phyloP scores from a whole-genome alignment of 30 jellyfish, hydroid and myxozoan species.

The Catostylus mosaicus region DNA sequence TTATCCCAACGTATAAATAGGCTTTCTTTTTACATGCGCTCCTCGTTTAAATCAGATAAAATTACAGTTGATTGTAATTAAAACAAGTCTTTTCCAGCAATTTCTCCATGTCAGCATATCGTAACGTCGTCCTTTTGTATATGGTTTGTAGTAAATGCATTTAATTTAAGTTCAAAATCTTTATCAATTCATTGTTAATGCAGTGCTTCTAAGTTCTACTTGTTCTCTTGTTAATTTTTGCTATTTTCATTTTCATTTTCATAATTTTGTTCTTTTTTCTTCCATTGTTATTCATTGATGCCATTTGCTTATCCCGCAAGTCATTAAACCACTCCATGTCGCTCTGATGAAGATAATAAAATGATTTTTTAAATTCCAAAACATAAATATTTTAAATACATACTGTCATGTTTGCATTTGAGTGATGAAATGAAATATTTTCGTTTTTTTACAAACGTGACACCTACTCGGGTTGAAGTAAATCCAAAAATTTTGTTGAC shows the following conservation, averaged over 20 bases:
- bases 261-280: slow-evolving; percentile 16
- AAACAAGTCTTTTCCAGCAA: too few species aligned
- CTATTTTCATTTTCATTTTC: not conserved
- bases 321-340: slow-evolving; percentile 73
- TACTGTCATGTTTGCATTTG: not conserved
- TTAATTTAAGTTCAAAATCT: not conserved
- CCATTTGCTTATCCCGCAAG: slow-evolving; percentile 62
- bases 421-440: not conserved
- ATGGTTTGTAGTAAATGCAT: too few species aligned
- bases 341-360: slow-evolving; percentile 13
- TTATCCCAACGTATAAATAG: too few species aligned
- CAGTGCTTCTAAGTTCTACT: not conserved
- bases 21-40: too few species aligned
- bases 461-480: not conserved
- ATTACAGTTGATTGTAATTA: too few species aligned
- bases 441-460: not conserved
- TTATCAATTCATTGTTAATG: too few species aligned
- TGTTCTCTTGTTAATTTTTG: not conserved
- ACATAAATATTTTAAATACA: not conserved
- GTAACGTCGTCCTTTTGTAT: too few species aligned
- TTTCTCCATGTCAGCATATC: too few species aligned
- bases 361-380: not conserved
- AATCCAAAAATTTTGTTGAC: not conserved
- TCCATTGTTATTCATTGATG: slow-evolving; percentile 11
- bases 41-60: too few species aligned